These are phyloP conservation scores for Diplolepis rosae DNA, from an alignment of 2,888 invertebrate species.

Conservation along the genomic window DNA sequence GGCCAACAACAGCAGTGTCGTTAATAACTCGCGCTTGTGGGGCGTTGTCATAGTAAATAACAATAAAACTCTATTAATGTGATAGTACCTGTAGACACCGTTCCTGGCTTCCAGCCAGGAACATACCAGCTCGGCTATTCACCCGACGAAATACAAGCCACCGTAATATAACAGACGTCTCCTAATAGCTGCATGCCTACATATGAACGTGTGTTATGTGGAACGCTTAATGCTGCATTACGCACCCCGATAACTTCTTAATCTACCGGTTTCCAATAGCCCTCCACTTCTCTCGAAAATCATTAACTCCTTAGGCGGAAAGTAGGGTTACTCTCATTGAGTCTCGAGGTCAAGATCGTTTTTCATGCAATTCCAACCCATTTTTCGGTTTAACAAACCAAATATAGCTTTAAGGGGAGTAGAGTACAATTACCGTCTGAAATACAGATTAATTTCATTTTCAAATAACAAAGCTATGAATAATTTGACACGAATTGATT, in stretches of 20 bases:
- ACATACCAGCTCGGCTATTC: slow-evolving; percentile 63
- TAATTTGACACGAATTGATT: no score
- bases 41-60: slow-evolving; percentile 68
- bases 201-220: slow-evolving; percentile 57
- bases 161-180: slow-evolving; percentile 46
- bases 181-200: slow-evolving; percentile 46
- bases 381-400: no score
- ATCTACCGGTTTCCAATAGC: slow-evolving; percentile 49
- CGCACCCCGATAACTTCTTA: slow-evolving; percentile 50
- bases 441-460: no score
- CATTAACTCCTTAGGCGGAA: no score
- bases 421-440: no score
- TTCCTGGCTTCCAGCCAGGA: slow-evolving; percentile 63
- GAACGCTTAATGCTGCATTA: slow-evolving; percentile 61
- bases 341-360: no score
- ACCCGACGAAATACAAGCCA: slow-evolving; percentile 61
- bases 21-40: slow-evolving; percentile 50
- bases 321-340: no score
- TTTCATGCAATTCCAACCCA: no score
- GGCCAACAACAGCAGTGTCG: slow-evolving; percentile 46
- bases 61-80: slow-evolving; percentile 73
- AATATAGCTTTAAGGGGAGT: no score
- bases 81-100: slow-evolving; percentile 66
- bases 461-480: no score
- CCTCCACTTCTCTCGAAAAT: slow-evolving; percentile 45